Conservation (phyloP, 2,888 invertebrate species). For the Perithous albicinctus region DNA sequence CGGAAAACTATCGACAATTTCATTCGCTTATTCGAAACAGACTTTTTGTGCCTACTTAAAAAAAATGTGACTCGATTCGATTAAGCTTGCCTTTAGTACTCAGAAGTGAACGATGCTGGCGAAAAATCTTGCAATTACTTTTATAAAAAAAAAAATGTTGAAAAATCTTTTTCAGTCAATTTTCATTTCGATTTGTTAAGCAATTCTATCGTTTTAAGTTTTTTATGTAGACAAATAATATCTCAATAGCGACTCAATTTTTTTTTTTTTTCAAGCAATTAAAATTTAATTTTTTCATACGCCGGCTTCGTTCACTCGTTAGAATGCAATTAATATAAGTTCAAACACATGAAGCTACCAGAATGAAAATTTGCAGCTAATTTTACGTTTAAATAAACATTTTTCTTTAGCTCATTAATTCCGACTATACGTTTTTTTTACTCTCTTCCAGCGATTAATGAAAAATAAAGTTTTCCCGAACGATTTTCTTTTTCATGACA, state of each 20-base stretch:
- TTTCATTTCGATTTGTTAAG: neutral
- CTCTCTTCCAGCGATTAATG: too few species aligned
- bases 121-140: neutral
- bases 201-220: neutral
- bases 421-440: neutral
- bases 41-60: neutral
- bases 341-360: slow-evolving; percentile 1
- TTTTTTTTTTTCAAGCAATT: neutral
- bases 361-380: neutral
- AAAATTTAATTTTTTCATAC: neutral
- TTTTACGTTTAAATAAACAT: neutral
- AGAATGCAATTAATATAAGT: neutral
- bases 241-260: neutral
- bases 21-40: neutral
- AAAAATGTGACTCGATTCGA: neutral
- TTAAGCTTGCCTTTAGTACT: neutral
- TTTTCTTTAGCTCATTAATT: neutral
- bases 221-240: too few species aligned
- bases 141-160: neutral
- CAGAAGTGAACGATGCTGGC: neutral
- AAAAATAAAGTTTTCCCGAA: too few species aligned
- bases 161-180: neutral
- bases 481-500: too few species aligned
- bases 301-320: neutral
- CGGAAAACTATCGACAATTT: neutral